phyloP scores from a whole-genome alignment of 2,797 vertebrate genomes.

The Pempheris klunzingeri region DNA sequence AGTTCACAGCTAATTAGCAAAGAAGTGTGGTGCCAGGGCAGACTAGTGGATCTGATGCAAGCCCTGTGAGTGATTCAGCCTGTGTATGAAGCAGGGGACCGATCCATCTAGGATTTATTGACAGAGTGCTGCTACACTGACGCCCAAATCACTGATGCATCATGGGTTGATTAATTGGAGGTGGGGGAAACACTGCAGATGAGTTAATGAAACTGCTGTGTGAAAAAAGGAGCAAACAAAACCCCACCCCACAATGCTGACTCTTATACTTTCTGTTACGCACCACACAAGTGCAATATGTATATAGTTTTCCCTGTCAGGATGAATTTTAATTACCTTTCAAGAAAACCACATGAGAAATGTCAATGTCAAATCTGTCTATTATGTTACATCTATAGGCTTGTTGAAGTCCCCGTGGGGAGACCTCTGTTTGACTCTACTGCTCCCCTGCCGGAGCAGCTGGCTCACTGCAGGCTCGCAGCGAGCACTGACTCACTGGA shows the following conservation, averaged over 20 bases:
- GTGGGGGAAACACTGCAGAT: constrained; percentile 49
- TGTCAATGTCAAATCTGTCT: constrained; percentile 28
- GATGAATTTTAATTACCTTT: constrained; percentile 46
- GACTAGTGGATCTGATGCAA: constrained; percentile 70
- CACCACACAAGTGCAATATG: background rate
- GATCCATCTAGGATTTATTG: constrained; percentile 79
- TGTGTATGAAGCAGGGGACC: constrained; percentile 64
- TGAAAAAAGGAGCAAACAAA: constrained; percentile 22
- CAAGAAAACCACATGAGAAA: constrained; percentile 27
- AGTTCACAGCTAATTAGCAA: constrained; percentile 83
- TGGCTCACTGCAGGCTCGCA: constrained; percentile 36
- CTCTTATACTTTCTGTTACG: background rate
- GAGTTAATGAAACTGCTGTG: constrained; percentile 68
- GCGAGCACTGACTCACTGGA: constrained; percentile 49
- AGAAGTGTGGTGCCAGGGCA: constrained; percentile 71
- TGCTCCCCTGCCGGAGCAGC: constrained; percentile 50
- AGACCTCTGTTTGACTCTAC: constrained; percentile 57
- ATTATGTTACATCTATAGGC: constrained; percentile 41
- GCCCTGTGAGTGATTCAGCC: constrained; percentile 75
- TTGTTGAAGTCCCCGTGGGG: constrained; percentile 43
- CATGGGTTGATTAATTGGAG: constrained; percentile 81
- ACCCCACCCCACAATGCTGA: constrained; percentile 11
- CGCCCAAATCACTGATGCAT: constrained; percentile 78
- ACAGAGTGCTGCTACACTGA: constrained; percentile 68
- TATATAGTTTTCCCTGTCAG: constrained; percentile 18